Evolutionary conservation across 2,888 invertebrate genomes (phyloP), one percentile per base, ranked within the genome.

Genomic region (Romanomermis culicivorax): DNA sequence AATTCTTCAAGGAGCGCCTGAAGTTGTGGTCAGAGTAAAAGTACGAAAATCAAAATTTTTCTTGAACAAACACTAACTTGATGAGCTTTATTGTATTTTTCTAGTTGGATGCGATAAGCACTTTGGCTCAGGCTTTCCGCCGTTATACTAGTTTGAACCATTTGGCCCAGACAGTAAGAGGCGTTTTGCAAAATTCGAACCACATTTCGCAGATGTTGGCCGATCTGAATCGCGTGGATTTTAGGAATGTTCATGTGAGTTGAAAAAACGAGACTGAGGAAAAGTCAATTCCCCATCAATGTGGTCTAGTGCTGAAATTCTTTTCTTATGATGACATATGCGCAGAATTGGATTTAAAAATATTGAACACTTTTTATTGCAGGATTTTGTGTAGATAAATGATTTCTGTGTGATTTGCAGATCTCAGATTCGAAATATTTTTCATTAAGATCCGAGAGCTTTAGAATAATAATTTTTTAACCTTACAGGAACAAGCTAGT

Each of bases 111-210:
- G 81, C 83, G 17, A 88, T 89, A 1, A 83, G 84, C 58, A 84
- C 85, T 23, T 85, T 95, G 71, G 85, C 91, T 64, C 89, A 91
- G 71, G 91, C 87, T 25, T 73, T 95, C 66, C 78, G 91, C 42
- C 81, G 93, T 42, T 95, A 95, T 75, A 95, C 95, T 4, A 89
- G 89, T 29, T 76, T 97, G 58, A 95, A 95, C 75, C 95, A 95
- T 73, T 77, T 95, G 65, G 93, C 95, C 58, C 54, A 56, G 51
- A 88, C 89, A 51, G 93, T 93, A 3, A 77, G 93, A 54, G 89
- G 91, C 53, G 93, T 95, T 55, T 78, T 95, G 61, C 85, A 87
- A 72, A 95, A 93, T 73, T 81, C 83, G 61, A 80, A 82, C 62
- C 91, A 93, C 76, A 89, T 93, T 66, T 80, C 81, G 62, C 86